Conservation (phyloP, 1,140 invertebrate species). For the Euwallacea similis region DNA sequence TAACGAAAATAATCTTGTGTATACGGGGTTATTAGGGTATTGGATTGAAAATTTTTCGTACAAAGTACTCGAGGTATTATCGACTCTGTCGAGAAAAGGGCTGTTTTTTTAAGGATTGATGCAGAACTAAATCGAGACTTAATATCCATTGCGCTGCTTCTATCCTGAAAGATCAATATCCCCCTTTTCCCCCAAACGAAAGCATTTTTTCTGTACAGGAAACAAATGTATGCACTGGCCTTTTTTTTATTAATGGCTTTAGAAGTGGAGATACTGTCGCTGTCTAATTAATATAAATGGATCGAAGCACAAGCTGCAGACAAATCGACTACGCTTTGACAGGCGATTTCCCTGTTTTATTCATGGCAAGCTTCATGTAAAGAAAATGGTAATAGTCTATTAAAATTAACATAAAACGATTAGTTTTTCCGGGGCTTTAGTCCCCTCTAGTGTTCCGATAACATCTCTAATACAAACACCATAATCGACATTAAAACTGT, state of each 20-base stretch:
- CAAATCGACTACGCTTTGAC: constrained; percentile 34
- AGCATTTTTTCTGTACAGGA: too few relatives aligned
- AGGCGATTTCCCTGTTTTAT: constrained; percentile 37
- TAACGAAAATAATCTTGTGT: too few relatives aligned
- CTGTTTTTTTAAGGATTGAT: too few relatives aligned
- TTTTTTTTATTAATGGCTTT: constrained; percentile 27
- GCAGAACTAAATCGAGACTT: too few relatives aligned
- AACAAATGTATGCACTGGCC: too few relatives aligned
- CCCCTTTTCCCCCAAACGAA: too few relatives aligned
- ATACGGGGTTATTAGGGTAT: too few relatives aligned
- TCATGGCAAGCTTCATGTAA: constrained; percentile 29
- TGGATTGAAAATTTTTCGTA: too few relatives aligned
- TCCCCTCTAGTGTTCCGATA: constrained; percentile 6
- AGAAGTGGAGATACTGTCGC: constrained; percentile 16
- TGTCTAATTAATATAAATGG: constrained; percentile 36
- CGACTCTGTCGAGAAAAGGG: too few relatives aligned
- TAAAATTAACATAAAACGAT: constrained; percentile 39
- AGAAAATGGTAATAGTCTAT: constrained; percentile 39
- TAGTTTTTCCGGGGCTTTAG: constrained; percentile 26
- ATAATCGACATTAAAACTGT: not conserved
- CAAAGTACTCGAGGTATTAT: too few relatives aligned
- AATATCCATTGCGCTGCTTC: too few relatives aligned
- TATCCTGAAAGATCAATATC: too few relatives aligned
- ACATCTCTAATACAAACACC: constrained; percentile 14
- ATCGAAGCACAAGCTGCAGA: constrained; percentile 23